Evolutionary conservation across 1,140 invertebrate species (phyloP).

Genomic region (Mercenaria mercenaria): DNA sequence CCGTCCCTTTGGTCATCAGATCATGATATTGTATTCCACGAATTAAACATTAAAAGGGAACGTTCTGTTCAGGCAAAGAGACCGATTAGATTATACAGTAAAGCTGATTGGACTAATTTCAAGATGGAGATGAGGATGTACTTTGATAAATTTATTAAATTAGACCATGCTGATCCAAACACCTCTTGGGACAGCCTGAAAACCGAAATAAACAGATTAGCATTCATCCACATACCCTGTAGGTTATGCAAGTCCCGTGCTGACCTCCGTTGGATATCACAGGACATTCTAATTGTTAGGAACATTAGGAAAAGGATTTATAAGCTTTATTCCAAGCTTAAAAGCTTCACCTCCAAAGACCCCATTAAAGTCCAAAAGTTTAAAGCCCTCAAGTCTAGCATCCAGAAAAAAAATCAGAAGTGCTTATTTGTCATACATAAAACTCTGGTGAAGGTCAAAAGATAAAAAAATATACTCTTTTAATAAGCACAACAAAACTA

Average conservation of each 20-base stretch:
- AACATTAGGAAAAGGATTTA: too few relatives aligned
- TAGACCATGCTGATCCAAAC: neutral
- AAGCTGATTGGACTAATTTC: conserved; percentile 9
- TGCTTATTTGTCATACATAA: too few relatives aligned
- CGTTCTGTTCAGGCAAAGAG: conserved; percentile 1
- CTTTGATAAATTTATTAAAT: neutral
- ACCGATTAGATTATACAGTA: neutral
- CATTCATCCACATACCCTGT: neutral
- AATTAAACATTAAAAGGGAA: conserved; percentile 8
- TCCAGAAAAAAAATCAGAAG: too few relatives aligned
- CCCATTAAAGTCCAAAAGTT: too few relatives aligned
- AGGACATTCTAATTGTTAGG: too few relatives aligned
- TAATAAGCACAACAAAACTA: too few relatives aligned
- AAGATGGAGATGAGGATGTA: neutral
- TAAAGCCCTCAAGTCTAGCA: too few relatives aligned
- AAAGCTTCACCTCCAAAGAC: too few relatives aligned
- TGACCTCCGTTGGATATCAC: too few relatives aligned
- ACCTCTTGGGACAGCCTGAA: neutral
- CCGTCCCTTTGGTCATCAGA: neutral
- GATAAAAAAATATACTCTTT: too few relatives aligned
- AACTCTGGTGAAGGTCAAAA: too few relatives aligned
- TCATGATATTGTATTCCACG: conserved; percentile 20
- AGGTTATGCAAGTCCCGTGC: neutral
- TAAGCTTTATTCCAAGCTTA: too few relatives aligned
- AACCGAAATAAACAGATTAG: neutral